Base-by-base conservation (phyloP, 2,888 invertebrate species). In the Hemaris fuciformis region DNA sequence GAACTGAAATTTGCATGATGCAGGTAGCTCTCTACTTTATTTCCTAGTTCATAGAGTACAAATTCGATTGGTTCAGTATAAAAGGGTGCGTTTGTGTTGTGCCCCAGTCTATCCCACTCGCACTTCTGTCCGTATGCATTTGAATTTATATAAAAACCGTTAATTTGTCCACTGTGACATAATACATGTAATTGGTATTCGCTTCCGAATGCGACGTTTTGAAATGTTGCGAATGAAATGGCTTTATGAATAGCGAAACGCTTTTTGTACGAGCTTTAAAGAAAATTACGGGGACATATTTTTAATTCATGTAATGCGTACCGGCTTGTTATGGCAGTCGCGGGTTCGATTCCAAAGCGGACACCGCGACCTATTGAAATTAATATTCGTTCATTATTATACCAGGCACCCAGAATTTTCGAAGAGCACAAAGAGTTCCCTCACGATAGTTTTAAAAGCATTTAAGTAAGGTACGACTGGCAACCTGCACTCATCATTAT, bases 41-140 rank as follows among this genome's bases (percentile, higher is more conserved):
- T 4, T 1, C 2, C 7, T 23, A 7, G 0, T 0, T 0, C 0
- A 25, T 71, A 79, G 62, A 64, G 75, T 64, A 23, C 18, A 62
- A 38, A 70, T 73, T 82, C 25, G 41, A 3, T 4, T 48, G 13
- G 20, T 6, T 4, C 5, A 0, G 0, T 2, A 62, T 65, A 69
- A 81, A 78, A 81, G 80, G 81, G 81, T 80, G 79, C 75, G 74
- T 75, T 74, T 68, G 66, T 76, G 73, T 74, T 81, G 74, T 66
- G 71, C 80, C 75, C 4, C 78, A 67, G 79, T 69, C 74, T 62
- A 64, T 80, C 81, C 70, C 77, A 57, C 64, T 84, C 70, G 25
- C 74, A 70, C 81, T 74, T 66, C 73, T 77, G 74, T 75, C 74
- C 75, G 75, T 57, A 77, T 78, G 76, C 76, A 75, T 82, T 81